phyloP scores from a whole-genome alignment of 1,140 invertebrate species.

The Drosophila tristis region DNA sequence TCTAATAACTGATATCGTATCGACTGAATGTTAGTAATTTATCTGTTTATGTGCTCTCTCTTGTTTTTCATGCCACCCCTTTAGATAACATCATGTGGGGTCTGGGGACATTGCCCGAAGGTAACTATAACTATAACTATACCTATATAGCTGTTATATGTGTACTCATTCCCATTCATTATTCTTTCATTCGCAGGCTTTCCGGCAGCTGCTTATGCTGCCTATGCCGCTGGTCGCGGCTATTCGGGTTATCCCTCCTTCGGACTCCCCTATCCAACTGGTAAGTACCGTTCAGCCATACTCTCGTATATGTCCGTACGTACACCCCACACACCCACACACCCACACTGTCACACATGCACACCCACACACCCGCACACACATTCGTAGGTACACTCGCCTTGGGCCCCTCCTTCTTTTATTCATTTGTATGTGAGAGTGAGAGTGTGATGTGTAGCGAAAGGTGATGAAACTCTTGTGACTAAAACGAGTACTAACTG shows the following conservation, averaged over 20 bases:
- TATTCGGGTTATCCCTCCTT: constrained; percentile 98
- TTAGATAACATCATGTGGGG: constrained; percentile 98
- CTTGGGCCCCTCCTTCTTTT: background rate
- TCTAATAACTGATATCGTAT: constrained; percentile 35
- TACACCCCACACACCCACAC: constrained; percentile 9
- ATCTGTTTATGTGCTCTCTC: constrained; percentile 60
- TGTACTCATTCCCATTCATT: background rate
- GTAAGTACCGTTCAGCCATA: constrained; percentile 87
- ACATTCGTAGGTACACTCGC: constrained; percentile 18
- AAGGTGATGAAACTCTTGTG: constrained; percentile 32
- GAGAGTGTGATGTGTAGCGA: constrained; percentile 32
- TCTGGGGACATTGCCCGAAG: constrained; percentile 97
- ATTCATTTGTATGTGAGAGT: constrained; percentile 54
- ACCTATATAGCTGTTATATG: background rate
- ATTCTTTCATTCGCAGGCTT: constrained; percentile 88
- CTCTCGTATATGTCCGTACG: constrained; percentile 8
- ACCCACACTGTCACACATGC: constrained; percentile 8
- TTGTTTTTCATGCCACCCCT: constrained; percentile 73
- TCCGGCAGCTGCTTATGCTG: constrained; percentile 95
- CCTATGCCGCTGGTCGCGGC: constrained; percentile 95
- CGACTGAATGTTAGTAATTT: constrained; percentile 61
- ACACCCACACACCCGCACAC: constrained; percentile 21
- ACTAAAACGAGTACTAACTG: constrained; percentile 29
- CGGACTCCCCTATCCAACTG: constrained; percentile 97
- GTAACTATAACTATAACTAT: constrained; percentile 85